Evolutionary conservation across 2,797 vertebrate genomes (phyloP).

Genomic region (Bradypus variegatus): DNA sequence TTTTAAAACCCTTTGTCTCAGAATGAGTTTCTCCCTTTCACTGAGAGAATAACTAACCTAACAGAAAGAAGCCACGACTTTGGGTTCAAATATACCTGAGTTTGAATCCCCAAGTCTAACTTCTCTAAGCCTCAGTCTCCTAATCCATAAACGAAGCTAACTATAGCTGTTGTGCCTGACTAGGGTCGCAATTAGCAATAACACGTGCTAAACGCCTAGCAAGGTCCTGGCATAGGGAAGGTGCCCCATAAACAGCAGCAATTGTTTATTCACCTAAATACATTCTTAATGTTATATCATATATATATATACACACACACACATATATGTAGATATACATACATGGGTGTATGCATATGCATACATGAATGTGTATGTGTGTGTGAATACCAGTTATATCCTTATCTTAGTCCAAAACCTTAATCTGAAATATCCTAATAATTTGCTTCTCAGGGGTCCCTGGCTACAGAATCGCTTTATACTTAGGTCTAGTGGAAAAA

Average conservation of each 20-base stretch:
- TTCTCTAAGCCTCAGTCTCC: neutral
- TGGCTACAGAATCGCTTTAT: neutral
- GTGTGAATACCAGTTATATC: neutral
- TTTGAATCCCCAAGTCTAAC: neutral
- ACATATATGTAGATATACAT: too few species aligned
- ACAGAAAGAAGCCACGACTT: neutral
- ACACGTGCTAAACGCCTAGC: neutral
- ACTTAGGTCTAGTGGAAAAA: neutral
- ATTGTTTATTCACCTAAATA: neutral
- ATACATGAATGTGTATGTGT: neutral
- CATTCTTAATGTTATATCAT: neutral
- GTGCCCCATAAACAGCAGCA: too few species aligned
- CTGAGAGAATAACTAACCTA: neutral
- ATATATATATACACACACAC: too few species aligned
- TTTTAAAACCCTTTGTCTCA: neutral
- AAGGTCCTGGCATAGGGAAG: neutral
- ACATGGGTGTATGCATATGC: too few species aligned
- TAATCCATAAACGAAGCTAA: neutral
- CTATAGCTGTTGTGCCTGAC: neutral
- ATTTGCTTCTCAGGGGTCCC: neutral
- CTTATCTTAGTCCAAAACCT: neutral
- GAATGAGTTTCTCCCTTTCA: neutral
- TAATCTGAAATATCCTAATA: neutral
- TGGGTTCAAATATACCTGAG: neutral
- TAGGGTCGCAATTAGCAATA: accelerated